These are phyloP conservation scores for Cyprinella venusta DNA, from an alignment of 2,797 vertebrate species.

Conservation along the genomic window DNA sequence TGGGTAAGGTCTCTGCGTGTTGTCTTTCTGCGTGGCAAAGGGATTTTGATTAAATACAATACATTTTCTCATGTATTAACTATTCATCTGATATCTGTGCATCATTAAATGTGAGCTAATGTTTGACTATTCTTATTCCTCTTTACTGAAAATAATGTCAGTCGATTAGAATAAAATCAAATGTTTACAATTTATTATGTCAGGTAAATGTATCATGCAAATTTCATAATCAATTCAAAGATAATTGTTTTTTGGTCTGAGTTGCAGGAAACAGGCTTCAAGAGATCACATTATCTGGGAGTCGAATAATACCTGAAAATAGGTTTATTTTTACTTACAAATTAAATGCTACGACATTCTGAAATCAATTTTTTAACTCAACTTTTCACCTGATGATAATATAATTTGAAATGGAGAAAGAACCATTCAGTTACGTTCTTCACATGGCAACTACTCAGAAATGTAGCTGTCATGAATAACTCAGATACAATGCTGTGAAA, in stretches of 20 bases:
- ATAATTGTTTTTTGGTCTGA: neutral
- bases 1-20: no score
- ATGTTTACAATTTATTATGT: no score
- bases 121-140: no score
- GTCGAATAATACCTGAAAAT: neutral
- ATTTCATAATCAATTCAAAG: no score
- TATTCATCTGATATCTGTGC: no score
- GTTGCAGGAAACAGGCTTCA: neutral
- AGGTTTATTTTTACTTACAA: neutral
- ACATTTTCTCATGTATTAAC: no score
- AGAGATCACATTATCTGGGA: neutral
- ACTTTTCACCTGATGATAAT: neutral
- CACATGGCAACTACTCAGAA: constrained; percentile 22
- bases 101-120: no score
- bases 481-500: constrained; percentile 23
- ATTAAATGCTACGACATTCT: constrained; percentile 1
- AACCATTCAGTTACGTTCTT: neutral
- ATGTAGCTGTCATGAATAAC: constrained; percentile 39
- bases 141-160: no score
- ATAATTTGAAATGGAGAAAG: neutral
- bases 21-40: no score
- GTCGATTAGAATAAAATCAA: no score
- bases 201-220: no score
- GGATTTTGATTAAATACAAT: no score
- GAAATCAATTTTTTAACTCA: neutral